Conservation (phyloP, 2,888 invertebrate species). For the Tenthredo mesomela region DNA sequence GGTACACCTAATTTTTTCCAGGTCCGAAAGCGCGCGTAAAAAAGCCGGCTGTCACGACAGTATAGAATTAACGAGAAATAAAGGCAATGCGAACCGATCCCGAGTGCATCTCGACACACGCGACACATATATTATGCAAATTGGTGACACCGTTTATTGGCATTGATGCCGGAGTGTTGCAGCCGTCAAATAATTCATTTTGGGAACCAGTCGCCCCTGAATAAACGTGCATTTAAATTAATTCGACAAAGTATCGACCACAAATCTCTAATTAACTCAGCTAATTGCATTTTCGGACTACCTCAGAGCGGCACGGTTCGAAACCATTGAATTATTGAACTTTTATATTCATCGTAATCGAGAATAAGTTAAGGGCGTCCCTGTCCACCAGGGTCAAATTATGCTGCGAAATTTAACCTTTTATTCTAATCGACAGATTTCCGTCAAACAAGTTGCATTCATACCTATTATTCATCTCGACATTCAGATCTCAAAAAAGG, state of each 20-base stretch:
- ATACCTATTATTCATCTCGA: not conserved
- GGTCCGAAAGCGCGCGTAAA: slow-evolving; percentile 28
- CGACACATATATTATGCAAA: slow-evolving; percentile 41
- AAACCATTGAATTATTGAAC: slow-evolving; percentile 71
- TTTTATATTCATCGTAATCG: not conserved
- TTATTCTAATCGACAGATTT: not conserved
- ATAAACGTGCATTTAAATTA: slow-evolving; percentile 67
- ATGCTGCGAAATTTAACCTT: not conserved
- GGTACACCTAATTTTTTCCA: slow-evolving; percentile 20
- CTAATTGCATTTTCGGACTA: slow-evolving; percentile 67
- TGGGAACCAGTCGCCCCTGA: slow-evolving; percentile 47
- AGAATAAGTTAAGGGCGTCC: not conserved
- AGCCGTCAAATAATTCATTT: slow-evolving; percentile 33
- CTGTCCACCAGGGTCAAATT: not conserved
- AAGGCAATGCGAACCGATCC: slow-evolving; percentile 18
- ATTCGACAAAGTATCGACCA: slow-evolving; percentile 71
- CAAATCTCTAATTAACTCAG: slow-evolving; percentile 73
- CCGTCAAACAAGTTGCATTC: not conserved
- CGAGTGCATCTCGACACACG: slow-evolving; percentile 18
- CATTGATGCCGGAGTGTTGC: slow-evolving; percentile 39
- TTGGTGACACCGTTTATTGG: slow-evolving; percentile 45
- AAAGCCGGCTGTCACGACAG: not conserved
- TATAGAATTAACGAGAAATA: slow-evolving; percentile 31
- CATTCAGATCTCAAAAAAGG: not conserved
- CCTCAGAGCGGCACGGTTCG: slow-evolving; percentile 68